Evolutionary conservation across 1,140 invertebrate species (phyloP), one percentile per base, ranked within the genome.

Genomic region (Prorops nasuta): DNA sequence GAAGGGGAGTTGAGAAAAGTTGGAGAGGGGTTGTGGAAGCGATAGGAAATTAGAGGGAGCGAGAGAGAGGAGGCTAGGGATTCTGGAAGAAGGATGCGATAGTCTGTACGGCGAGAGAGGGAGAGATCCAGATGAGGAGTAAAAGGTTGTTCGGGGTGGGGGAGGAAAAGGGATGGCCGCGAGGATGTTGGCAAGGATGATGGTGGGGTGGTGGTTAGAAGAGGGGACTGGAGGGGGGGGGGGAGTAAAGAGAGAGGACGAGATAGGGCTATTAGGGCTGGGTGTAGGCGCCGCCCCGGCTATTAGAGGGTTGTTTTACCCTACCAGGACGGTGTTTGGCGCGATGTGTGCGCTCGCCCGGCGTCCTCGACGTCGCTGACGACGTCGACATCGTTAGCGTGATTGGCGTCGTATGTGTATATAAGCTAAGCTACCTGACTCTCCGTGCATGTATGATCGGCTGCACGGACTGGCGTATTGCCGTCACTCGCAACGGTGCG

Each of bases 231-330:
- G 47, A 39, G 54, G 46, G 39, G 55, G 57, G 54, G 55, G 49
- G 52, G 56, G 52, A 51, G 39, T 51, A 57, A 12, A 59, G 63
- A 52, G 59, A 56, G 62, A 66, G 60, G 66, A 64, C 66, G 71
- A 72, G 69, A 71, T 72, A 67, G 64, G 71, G 67, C 72, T 74
- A 76, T 75, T 73, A 75, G 75, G 70, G 71, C 65, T 69, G 69
- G 68, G 63, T 72, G 60, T 67, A 74, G 70, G 72, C 72, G 66
- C 71, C 73, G 73, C 71, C 73, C 71, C 66, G 65, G 68, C 73
- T 76, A 76, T 76, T 76, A 72, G 71, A 72, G 71, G 69, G 67
- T 69, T 73, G 71, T 74, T 73, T 68, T 64, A 64, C 58, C 61
- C 24, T 55, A 61, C 56, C 58, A 56, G 44, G 38, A 51, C 38